Percentiles rank a stretch among this genome's conserved stretches.
These are phyloP conservation scores for Wasmannia auropunctata DNA, from an alignment of 1,140 invertebrate species.

Conservation along the genomic window DNA sequence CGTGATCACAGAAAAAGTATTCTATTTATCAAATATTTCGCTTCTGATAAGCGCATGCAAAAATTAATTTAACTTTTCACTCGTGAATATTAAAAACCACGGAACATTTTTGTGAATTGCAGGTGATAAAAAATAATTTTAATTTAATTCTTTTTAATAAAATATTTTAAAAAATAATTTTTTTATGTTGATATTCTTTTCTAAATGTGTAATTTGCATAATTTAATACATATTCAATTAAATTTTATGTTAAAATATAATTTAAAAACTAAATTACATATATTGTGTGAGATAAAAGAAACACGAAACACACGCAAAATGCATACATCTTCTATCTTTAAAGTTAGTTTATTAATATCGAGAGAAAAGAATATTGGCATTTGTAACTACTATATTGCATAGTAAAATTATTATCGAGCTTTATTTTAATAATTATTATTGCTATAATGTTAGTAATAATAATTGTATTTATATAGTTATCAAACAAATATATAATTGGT, in stretches of 20 bases:
- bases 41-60: not conserved
- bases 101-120: not conserved
- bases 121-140: not conserved
- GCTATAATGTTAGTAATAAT: too few relatives aligned
- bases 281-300: not conserved
- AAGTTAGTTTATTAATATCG: not conserved
- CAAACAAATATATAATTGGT: too few relatives aligned
- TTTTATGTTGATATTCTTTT: not conserved
- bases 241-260: not conserved
- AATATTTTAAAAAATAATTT: not conserved
- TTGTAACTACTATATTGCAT: too few relatives aligned
- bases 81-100: not conserved
- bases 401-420: too few relatives aligned
- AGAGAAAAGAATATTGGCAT: too few relatives aligned
- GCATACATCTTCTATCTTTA: not conserved
- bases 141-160: not conserved
- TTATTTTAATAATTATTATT: too few relatives aligned
- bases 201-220: not conserved
- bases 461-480: not conserved
- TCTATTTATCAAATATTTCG: constrained; percentile 5
- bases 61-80: not conserved
- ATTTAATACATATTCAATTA: not conserved
- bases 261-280: constrained; percentile 5
- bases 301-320: too few relatives aligned
- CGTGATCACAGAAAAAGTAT: not conserved